phyloP scores from a whole-genome alignment of 2,113 vertebrate genomes.

The Neogale vison region DNA sequence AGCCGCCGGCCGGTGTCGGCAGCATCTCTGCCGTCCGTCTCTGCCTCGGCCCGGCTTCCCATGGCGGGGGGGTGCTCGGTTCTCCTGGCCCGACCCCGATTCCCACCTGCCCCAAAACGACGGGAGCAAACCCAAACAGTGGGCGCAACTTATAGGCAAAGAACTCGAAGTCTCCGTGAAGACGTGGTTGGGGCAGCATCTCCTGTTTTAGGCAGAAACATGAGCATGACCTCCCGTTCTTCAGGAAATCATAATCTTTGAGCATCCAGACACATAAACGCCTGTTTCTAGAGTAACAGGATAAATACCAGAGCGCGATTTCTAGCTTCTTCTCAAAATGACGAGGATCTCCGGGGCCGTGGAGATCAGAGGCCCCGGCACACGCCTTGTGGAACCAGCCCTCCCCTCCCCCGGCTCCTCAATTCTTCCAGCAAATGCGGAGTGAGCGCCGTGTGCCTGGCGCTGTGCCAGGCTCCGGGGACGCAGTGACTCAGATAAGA shows the following conservation, averaged over 20 bases:
- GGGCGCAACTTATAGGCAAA: rapidly evolving
- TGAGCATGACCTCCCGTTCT: background rate
- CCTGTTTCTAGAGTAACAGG: background rate
- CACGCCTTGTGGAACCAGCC: rapidly evolving
- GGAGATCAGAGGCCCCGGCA: rapidly evolving
- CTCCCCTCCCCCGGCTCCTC: rapidly evolving
- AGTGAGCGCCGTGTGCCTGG: rapidly evolving
- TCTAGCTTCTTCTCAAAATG: background rate
- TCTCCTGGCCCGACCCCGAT: rapidly evolving
- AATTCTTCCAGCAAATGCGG: rapidly evolving
- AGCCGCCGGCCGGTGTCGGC: rapidly evolving
- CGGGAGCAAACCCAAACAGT: rapidly evolving
- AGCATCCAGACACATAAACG: background rate
- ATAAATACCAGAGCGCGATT: background rate
- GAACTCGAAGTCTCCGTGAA: rapidly evolving
- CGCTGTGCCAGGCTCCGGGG: rapidly evolving
- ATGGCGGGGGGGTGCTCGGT: background rate
- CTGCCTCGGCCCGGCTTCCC: rapidly evolving
- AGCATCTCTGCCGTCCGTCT: rapidly evolving
- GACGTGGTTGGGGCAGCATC: background rate
- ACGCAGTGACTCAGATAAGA: background rate
- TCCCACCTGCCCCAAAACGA: rapidly evolving
- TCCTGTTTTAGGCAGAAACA: too few relatives aligned
- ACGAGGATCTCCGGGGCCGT: rapidly evolving
- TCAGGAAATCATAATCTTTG: background rate